These are phyloP conservation scores for Drepana falcataria DNA, from an alignment of 2,888 invertebrate genomes.

Conservation along the genomic window DNA sequence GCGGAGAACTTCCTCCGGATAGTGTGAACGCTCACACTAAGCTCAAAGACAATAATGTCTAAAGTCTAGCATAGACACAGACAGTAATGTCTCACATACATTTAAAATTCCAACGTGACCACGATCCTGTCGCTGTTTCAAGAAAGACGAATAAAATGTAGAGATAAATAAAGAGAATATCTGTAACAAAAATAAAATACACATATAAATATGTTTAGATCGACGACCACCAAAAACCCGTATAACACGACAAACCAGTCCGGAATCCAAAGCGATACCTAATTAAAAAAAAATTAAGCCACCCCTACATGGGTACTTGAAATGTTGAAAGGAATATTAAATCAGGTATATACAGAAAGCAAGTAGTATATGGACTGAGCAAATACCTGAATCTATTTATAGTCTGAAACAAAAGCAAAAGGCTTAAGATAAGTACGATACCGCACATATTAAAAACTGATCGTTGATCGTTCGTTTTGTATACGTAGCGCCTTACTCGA, in stretches of 20 bases:
- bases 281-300: conserved; percentile 19
- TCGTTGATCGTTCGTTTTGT: conserved; percentile 13
- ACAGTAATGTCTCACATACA: no score
- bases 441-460: conserved; percentile 20
- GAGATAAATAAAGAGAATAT: no score
- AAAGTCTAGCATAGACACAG: no score
- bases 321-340: conserved; percentile 18
- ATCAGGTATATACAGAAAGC: not conserved
- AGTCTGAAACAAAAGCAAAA: conserved; percentile 38
- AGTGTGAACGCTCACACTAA: no score
- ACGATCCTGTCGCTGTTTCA: no score
- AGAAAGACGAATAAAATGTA: no score
- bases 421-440: conserved; percentile 15
- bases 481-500: conserved; percentile 17
- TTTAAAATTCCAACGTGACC: no score
- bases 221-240: conserved; percentile 12
- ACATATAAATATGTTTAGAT: conserved; percentile 8
- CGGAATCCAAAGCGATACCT: conserved; percentile 24
- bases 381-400: conserved; percentile 39
- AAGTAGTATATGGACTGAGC: no score
- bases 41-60: no score
- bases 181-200: no score
- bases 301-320: conserved; percentile 17
- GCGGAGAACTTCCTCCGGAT: no score
- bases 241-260: conserved; percentile 39